Conservation (phyloP, 2,888 invertebrate genomes). For the Ophioninae sp. region DNA sequence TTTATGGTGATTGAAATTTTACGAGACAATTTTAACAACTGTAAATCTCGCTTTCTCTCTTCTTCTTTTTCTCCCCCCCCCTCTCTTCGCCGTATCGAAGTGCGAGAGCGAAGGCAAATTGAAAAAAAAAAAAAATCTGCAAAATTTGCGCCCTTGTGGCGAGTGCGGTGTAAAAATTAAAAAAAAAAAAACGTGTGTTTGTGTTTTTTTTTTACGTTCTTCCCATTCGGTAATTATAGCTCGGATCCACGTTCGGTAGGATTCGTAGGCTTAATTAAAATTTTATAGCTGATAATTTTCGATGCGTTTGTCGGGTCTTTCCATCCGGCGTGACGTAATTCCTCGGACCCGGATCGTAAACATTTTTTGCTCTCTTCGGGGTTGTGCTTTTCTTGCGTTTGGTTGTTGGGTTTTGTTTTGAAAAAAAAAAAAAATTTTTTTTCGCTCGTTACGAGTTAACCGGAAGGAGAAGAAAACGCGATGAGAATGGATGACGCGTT, state of each 20-base stretch:
- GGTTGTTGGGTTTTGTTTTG: background rate
- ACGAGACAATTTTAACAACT: constrained; percentile 65
- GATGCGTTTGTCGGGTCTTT: constrained; percentile 38
- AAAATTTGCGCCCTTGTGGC: constrained; percentile 35
- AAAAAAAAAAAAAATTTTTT: too few relatives aligned
- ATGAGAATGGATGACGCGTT: constrained; percentile 3
- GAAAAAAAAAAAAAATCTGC: constrained; percentile 21
- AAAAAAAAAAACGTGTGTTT: constrained; percentile 18
- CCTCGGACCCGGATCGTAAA: constrained; percentile 51
- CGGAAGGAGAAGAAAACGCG: background rate
- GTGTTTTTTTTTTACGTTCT: constrained; percentile 66
- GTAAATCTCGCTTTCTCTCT: constrained; percentile 55
- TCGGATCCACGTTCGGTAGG: constrained; percentile 60
- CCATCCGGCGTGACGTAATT: constrained; percentile 48
- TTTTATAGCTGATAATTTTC: constrained; percentile 73
- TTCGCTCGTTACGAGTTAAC: background rate
- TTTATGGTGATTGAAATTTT: constrained; percentile 77
- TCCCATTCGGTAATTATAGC: constrained; percentile 51
- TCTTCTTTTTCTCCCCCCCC: background rate
- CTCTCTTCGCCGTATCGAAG: background rate
- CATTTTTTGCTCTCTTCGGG: constrained; percentile 12
- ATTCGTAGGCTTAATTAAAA: constrained; percentile 75
- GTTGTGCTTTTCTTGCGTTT: background rate
- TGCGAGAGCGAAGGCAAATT: constrained; percentile 4
- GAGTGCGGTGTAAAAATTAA: constrained; percentile 66